Base-by-base conservation (phyloP, 1,140 invertebrate genomes). In the Drosophila nigrodunni region DNA sequence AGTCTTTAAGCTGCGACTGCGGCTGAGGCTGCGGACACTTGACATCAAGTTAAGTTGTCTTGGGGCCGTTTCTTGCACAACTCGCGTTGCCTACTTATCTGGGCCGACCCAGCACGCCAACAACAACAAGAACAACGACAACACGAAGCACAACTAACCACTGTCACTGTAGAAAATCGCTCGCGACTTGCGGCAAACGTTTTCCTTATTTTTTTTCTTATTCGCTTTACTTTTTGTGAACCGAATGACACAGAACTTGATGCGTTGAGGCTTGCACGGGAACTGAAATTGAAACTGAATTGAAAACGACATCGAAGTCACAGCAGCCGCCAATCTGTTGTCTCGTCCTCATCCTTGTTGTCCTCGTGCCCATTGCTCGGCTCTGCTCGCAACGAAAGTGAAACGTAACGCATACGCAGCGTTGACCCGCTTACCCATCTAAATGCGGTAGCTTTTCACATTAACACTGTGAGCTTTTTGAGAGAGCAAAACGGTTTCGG, bases 371-470 rank as follows among this genome's bases (percentile, higher is more conserved):
- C 11, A 15, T 21, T 8, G 7, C 25, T 70, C 59, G 72, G 66
- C 52, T 65, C 43, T 30, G 60, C 67, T 61, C 65, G 66, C 78
- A 87, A 62, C 70, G 83, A 87, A 87, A 87, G 83, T 87, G 83
- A 87, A 87, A 82, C 62, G 77, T 87, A 88, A 87, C 83, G 83
- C 77, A 87, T 87, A 87, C 83, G 83, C 83, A 87, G 62, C 83
- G 83, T 75, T 88, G 83, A 74, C 80, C 83, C 80, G 69, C 60
- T 74, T 74, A 59, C 39, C n/a, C n/a, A 13, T 55, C 21, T 62
- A 34, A 37, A 66, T 58, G 67, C 46, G 30, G 60, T 46, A 83
- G 81, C 81, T 85, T 73, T 74, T 52, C 35, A 66, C 60, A 61
- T 72, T 54, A 13, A 34, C 70, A 37, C 57, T 10, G 7, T 37